Base-by-base conservation (phyloP, 2,113 vertebrate genomes). In the Boleophthalmus pectinirostris region DNA sequence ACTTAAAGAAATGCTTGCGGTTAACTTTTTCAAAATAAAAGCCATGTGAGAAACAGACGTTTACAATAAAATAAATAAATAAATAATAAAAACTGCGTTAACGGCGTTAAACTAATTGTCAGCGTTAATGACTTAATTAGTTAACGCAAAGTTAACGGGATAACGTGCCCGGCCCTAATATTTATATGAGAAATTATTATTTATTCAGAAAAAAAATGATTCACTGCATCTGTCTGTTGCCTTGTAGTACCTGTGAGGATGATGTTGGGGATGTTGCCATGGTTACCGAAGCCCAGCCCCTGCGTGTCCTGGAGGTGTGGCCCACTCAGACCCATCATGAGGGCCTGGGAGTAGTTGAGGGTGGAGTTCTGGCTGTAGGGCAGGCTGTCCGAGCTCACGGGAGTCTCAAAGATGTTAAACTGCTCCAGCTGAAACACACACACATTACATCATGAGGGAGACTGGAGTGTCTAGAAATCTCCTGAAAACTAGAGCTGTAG, bases 231-330 rank as follows among this genome's bases (percentile, higher is more conserved):
- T 43, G 38, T 10, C 38, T 43, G 7, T 43, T 43, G 38, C 38
- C 38, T 51, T 51, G 47, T 18, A 7, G 20, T 54, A 54, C 97
- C 97, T 94, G 97, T 99, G 74, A 99, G 96, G 82, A 99, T 98
- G 91, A 99, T 99, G 92, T 99, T 98, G 81, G 97, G 97, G 91
- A 99, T 99, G 92, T 97, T 95, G 66, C 96, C 88, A 68, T 98
- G 98, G 93, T 93, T 95, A 89, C 95, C 92, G 88, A 95, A 99
- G 73, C 87, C 92, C 1, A 98, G 95, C 82, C 95, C 96, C 85
- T 95, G 95, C 0, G 94, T 72, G 80, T 97, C 97, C 56, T 94
- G 96, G 68, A 96, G 92, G 93, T 95, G 80, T 73, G 95, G 95
- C 78, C 93, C 94, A 0, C 95, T 94, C 66, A 97, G 92, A 47